phyloP scores from a whole-genome alignment of 92 coral and sea anemone species.

The Parazoanthus swiftii region DNA sequence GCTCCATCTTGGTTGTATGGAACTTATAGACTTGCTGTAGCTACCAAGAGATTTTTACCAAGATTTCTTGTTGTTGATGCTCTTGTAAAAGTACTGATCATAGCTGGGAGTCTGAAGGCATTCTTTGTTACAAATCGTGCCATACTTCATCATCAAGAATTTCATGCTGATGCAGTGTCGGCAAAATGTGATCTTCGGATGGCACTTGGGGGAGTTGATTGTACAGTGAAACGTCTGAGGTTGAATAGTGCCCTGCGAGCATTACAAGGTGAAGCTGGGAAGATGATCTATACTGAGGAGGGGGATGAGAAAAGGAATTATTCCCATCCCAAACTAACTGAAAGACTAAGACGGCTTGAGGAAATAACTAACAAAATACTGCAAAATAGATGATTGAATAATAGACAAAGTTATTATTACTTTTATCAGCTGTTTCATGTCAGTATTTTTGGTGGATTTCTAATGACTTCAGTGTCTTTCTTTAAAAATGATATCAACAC shows the following conservation, averaged over 20 bases:
- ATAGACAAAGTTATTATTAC: too few relatives aligned
- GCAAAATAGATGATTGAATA: constrained; percentile 19
- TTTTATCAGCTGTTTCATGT: too few relatives aligned
- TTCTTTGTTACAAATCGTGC: constrained; percentile 52
- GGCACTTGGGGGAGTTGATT: constrained; percentile 82
- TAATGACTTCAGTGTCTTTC: too few relatives aligned
- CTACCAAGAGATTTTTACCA: constrained; percentile 56
- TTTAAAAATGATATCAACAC: too few relatives aligned
- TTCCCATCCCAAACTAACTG: constrained; percentile 84
- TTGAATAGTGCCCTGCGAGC: constrained; percentile 66
- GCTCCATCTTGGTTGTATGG: constrained; percentile 84
- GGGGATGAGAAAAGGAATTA: constrained; percentile 70
- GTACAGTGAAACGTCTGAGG: constrained; percentile 66
- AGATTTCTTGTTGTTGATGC: constrained; percentile 55
- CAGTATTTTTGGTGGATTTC: too few relatives aligned
- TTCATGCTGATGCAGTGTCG: constrained; percentile 76
- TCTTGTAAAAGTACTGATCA: constrained; percentile 57
- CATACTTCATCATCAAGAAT: constrained; percentile 74
- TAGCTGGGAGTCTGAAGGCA: constrained; percentile 65
- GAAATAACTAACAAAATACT: constrained; percentile 62
- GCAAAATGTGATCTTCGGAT: constrained; percentile 67
- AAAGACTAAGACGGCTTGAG: constrained; percentile 79
- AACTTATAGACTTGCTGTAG: constrained; percentile 71
- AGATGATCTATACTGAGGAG: constrained; percentile 59
- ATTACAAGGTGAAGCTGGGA: constrained; percentile 64